Percentiles rank a stretch among this genome's conserved stretches.
Conservation (phyloP, 1,140 invertebrate genomes). For the Patella vulgata region DNA sequence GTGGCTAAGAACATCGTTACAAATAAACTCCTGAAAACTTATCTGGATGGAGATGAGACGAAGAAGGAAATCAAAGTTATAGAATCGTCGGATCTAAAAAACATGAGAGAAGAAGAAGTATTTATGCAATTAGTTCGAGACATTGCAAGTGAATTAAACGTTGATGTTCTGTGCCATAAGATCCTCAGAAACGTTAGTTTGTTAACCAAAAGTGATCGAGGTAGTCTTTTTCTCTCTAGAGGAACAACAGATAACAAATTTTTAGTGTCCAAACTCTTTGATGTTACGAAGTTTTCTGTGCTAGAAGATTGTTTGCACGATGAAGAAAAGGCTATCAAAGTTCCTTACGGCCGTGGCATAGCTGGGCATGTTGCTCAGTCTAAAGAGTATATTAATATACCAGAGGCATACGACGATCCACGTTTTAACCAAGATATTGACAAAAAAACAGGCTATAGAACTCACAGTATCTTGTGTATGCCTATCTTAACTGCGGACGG, state of each 20-base stretch:
- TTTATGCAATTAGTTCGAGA: constrained; percentile 95
- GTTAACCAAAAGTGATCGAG: constrained; percentile 86
- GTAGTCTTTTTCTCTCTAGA: constrained; percentile 89
- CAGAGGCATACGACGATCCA: constrained; percentile 83
- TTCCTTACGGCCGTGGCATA: constrained; percentile 80
- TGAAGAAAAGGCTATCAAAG: constrained; percentile 13
- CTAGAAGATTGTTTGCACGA: constrained; percentile 76
- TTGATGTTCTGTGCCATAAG: constrained; percentile 90
- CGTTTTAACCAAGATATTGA: constrained; percentile 90
- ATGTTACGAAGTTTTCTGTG: constrained; percentile 75
- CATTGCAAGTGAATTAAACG: constrained; percentile 92
- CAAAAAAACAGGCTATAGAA: constrained; percentile 88
- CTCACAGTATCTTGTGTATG: constrained; percentile 87
- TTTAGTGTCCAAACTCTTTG: constrained; percentile 90
- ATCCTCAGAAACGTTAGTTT: constrained; percentile 93
- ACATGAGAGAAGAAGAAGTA: constrained; percentile 89
- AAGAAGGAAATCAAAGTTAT: neutral
- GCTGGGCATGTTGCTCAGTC: constrained; percentile 91
- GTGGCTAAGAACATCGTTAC: neutral
- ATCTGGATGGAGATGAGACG: neutral
- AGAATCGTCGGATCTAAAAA: neutral
- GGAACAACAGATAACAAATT: constrained; percentile 68
- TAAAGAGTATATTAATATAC: constrained; percentile 91
- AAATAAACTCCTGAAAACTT: neutral
- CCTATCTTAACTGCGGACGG: constrained; percentile 94